Percentiles rank a stretch among this genome's conserved stretches.
Evolutionary conservation across 2,113 vertebrate genomes (phyloP).

Genomic region (Nothoprocta pentlandii): DNA sequence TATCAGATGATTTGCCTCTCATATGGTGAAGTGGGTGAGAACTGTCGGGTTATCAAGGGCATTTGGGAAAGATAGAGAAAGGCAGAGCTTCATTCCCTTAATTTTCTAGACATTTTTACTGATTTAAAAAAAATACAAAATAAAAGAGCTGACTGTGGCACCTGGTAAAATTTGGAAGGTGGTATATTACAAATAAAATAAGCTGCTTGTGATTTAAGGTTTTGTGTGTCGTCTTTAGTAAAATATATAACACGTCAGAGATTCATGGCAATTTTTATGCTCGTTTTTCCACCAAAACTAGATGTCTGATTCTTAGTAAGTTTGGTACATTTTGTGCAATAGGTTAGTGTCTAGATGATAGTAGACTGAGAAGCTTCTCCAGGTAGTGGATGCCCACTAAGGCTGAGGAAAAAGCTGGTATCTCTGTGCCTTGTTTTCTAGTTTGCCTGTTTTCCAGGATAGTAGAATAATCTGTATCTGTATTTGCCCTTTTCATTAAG

Average conservation of each 20-base stretch:
- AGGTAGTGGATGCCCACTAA: not conserved
- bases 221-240: not conserved
- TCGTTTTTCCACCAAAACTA: not conserved
- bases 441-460: not conserved
- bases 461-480: not conserved
- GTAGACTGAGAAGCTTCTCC: not conserved
- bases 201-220: not conserved
- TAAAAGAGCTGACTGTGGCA: not conserved
- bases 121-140: not conserved
- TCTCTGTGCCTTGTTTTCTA: not conserved
- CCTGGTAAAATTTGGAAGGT: not conserved
- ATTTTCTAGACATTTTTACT: not conserved
- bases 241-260: fast-evolving
- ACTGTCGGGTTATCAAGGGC: not conserved
- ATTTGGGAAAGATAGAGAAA: not conserved
- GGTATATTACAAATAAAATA: not conserved
- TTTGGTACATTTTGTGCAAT: not conserved
- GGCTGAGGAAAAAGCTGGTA: not conserved
- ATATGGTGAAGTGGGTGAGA: not conserved
- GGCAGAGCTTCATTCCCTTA: not conserved
- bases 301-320: not conserved
- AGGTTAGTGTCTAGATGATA: not conserved
- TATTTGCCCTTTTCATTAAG: not conserved
- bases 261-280: not conserved
- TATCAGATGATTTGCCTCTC: not conserved